Conservation (phyloP, 2,888 invertebrate species). For the Beris morrisii region DNA sequence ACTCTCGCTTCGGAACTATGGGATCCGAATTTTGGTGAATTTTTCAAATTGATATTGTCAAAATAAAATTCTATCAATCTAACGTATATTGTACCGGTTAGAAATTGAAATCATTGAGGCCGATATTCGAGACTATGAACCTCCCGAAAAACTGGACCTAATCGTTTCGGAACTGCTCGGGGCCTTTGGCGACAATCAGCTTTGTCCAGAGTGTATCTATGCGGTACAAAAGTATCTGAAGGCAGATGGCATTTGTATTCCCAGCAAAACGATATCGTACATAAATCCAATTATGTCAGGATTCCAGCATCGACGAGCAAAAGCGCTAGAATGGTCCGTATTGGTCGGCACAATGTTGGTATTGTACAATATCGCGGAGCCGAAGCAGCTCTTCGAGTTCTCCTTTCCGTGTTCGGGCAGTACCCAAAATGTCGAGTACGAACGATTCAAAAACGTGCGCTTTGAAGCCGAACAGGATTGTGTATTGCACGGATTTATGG, state of each 20-base stretch:
- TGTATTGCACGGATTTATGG: conserved; percentile 11
- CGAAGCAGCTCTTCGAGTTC: conserved; percentile 6
- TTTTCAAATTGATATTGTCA: neutral
- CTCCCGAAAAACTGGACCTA: conserved; percentile 6
- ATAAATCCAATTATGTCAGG: conserved; percentile 1
- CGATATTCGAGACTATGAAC: conserved; percentile 9
- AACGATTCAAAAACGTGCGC: neutral
- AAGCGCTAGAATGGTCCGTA: neutral
- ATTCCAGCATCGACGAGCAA: neutral
- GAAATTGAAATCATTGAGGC: neutral
- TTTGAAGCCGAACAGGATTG: conserved; percentile 13
- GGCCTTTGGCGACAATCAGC: conserved; percentile 3
- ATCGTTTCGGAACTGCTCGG: neutral
- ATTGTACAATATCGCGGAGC: conserved; percentile 4
- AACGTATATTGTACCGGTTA: neutral
- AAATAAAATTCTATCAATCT: neutral
- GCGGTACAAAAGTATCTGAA: neutral
- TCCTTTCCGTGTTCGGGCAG: conserved; percentile 1
- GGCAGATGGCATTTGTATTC: conserved; percentile 7
- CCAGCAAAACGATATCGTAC: conserved; percentile 2
- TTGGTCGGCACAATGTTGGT: neutral
- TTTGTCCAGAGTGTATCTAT: conserved; percentile 8
- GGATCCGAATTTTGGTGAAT: neutral
- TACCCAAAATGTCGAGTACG: neutral
- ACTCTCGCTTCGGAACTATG: neutral